These are phyloP conservation scores for Pseudoips prasinana DNA, from an alignment of 2,888 invertebrate genomes.

Conservation along the genomic window DNA sequence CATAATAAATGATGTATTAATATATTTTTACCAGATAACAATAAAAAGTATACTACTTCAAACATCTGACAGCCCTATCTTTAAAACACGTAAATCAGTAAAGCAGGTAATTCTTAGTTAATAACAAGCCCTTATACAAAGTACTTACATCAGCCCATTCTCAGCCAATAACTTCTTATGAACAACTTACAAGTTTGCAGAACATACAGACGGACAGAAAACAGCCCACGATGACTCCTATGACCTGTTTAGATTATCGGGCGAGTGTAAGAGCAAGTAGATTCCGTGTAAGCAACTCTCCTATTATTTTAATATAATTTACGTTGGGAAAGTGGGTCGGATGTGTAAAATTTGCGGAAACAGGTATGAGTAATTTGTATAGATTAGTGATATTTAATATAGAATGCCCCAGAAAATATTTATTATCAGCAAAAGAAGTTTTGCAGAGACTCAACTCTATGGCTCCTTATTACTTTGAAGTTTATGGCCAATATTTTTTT, in stretches of 20 bases:
- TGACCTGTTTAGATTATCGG: conserved; percentile 35
- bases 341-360: conserved; percentile 28
- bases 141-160: conserved; percentile 13
- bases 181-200: conserved; percentile 31
- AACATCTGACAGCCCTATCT: too few species aligned
- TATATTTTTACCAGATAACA: too few species aligned
- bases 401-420: too few species aligned
- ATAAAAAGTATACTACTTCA: too few species aligned
- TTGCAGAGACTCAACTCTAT: too few species aligned
- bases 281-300: conserved; percentile 13
- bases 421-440: too few species aligned
- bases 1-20: too few species aligned
- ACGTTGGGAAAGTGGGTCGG: conserved; percentile 29
- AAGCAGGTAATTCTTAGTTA: too few species aligned
- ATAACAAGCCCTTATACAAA: conserved; percentile 7
- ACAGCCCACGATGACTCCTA: conserved; percentile 38
- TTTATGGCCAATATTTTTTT: too few species aligned
- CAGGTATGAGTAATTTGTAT: conserved; percentile 23
- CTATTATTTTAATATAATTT: conserved; percentile 30
- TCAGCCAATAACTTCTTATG: conserved; percentile 21
- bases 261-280: conserved; percentile 26
- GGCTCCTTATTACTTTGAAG: too few species aligned
- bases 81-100: too few species aligned
- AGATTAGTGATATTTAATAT: not conserved
- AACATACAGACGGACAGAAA: conserved; percentile 49